Evolutionary conservation across 2,888 invertebrate genomes (phyloP).

Genomic region (Limenitis arthemis): DNA sequence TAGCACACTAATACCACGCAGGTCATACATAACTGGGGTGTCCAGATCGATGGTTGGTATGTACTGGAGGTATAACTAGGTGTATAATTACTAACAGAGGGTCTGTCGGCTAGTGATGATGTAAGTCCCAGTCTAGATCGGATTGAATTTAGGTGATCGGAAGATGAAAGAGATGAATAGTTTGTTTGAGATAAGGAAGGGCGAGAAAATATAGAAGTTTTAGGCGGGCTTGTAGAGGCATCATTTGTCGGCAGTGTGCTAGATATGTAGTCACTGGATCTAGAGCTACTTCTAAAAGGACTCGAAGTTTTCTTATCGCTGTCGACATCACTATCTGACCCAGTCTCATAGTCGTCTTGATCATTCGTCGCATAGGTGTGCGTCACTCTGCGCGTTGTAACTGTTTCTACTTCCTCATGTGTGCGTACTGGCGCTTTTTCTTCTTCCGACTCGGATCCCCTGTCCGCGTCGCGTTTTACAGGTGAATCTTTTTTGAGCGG

Average conservation of each 20-base stretch:
- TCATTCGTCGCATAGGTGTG: conserved; percentile 59
- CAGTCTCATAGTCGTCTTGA: conserved; percentile 77
- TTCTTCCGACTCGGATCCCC: conserved; percentile 60
- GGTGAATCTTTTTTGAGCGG: conserved; percentile 56
- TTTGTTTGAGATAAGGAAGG: conserved; percentile 51
- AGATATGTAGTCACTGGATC: conserved; percentile 59
- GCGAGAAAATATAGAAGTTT: conserved; percentile 52
- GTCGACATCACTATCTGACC: conserved; percentile 79
- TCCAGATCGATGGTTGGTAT: too few species aligned
- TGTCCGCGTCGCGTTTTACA: conserved; percentile 55
- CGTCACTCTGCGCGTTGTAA: conserved; percentile 67
- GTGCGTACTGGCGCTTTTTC: conserved; percentile 52
- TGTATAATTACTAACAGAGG: conserved; percentile 42
- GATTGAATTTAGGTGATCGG: conserved; percentile 72
- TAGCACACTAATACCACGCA: too few species aligned
- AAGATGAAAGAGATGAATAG: conserved; percentile 51
- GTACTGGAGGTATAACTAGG: conserved; percentile 43
- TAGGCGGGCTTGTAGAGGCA: conserved; percentile 47
- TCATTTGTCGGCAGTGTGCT: conserved; percentile 51
- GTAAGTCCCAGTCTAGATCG: conserved; percentile 71
- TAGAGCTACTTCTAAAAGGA: conserved; percentile 49
- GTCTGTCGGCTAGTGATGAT: conserved; percentile 51
- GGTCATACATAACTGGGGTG: too few species aligned
- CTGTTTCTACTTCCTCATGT: conserved; percentile 63
- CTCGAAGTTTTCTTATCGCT: conserved; percentile 54